Conservation (phyloP, 2,888 invertebrate species). For the Altica lythri region DNA sequence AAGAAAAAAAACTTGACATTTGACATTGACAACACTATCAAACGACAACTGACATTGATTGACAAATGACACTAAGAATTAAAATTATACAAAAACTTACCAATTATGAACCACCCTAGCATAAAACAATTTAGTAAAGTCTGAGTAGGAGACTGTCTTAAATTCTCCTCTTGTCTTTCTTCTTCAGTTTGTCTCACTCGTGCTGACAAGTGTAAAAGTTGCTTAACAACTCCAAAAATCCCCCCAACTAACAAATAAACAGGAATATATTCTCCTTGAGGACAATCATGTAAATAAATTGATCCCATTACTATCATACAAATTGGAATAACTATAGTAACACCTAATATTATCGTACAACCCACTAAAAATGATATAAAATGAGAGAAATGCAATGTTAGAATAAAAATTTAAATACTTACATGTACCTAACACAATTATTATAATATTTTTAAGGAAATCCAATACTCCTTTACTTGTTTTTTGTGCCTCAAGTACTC, state of each 20-base stretch:
- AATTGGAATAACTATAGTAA: constrained; percentile 68
- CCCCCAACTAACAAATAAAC: constrained; percentile 71
- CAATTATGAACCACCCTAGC: constrained; percentile 72
- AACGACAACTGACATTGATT: no score
- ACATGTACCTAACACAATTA: constrained; percentile 68
- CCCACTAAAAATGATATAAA: constrained; percentile 60
- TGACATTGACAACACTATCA: no score
- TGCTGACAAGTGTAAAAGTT: constrained; percentile 63
- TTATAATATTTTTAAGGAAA: constrained; percentile 65
- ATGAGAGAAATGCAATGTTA: no score
- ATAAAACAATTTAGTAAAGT: constrained; percentile 67
- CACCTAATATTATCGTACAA: constrained; percentile 66
- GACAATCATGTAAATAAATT: constrained; percentile 68
- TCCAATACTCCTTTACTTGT: constrained; percentile 65
- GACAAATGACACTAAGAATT: no score
- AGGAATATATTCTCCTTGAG: constrained; percentile 69
- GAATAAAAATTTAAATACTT: constrained; percentile 49
- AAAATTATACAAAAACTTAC: constrained; percentile 55
- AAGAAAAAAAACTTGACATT: no score
- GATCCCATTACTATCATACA: constrained; percentile 72
- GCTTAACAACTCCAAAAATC: constrained; percentile 67
- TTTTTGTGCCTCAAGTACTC: constrained; percentile 65
- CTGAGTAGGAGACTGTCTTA: constrained; percentile 62
- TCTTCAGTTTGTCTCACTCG: constrained; percentile 61
- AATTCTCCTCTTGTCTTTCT: constrained; percentile 61